These are phyloP conservation scores for Craseonycteris thonglongyai DNA, from an alignment of 2,113 vertebrate species.

Conservation along the genomic window DNA sequence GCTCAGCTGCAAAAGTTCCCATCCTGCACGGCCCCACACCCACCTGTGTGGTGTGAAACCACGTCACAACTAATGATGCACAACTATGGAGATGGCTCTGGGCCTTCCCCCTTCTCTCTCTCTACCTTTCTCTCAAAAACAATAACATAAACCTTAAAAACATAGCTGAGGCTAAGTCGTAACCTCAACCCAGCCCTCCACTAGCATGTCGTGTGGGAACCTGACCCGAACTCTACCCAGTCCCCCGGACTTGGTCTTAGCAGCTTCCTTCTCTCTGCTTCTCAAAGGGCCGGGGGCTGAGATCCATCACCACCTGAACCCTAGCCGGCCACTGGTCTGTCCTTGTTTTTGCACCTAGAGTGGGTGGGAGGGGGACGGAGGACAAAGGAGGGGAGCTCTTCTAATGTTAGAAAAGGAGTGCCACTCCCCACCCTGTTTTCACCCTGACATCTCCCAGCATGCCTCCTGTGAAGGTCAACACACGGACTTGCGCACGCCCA, in stretches of 20 bases:
- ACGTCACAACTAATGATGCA: no score
- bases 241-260: neutral
- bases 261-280: neutral
- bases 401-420: neutral
- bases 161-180: neutral
- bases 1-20: no score
- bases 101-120: no score
- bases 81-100: no score
- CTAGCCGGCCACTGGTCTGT: neutral
- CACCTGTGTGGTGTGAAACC: no score
- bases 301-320: neutral
- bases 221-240: neutral
- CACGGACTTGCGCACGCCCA: neutral
- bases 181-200: neutral
- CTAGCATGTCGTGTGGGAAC: neutral
- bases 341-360: neutral
- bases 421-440: neutral
- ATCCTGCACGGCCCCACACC: no score
- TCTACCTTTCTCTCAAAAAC: no score
- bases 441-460: neutral
- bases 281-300: neutral
- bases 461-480: neutral
- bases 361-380: accelerated
- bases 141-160: no score
- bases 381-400: neutral